These are phyloP conservation scores for Plebejus melissa DNA, from an alignment of 2,888 invertebrate species.

Conservation along the genomic window DNA sequence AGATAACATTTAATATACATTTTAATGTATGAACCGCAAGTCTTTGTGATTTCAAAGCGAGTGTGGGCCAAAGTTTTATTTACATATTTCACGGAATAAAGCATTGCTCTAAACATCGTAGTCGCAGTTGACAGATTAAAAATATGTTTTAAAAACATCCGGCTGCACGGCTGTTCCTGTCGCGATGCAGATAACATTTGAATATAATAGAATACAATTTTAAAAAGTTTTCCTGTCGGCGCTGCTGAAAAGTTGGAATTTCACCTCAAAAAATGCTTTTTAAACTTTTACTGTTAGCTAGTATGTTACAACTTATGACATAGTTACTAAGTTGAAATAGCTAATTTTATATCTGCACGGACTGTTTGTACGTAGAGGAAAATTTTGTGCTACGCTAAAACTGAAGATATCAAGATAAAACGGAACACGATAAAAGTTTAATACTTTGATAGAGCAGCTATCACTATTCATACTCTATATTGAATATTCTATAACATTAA, in stretches of 20 bases:
- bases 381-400: neutral
- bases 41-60: slow-evolving; percentile 6
- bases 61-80: neutral
- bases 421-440: neutral
- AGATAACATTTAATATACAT: neutral
- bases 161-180: neutral
- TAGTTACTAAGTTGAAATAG: neutral
- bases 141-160: slow-evolving; percentile 15
- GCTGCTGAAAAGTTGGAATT: slow-evolving; percentile 5
- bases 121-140: slow-evolving; percentile 20
- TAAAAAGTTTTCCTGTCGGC: slow-evolving; percentile 8
- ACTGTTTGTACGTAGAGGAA: neutral
- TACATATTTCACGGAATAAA: slow-evolving; percentile 5
- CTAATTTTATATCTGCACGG: neutral
- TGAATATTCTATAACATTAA: neutral
- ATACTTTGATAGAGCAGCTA: neutral
- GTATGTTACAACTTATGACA: neutral
- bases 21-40: neutral
- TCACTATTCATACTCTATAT: neutral
- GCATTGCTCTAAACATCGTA: neutral
- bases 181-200: slow-evolving; percentile 20
- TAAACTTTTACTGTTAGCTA: neutral
- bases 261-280: neutral
- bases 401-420: neutral
- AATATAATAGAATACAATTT: slow-evolving; percentile 24